These are phyloP conservation scores for Octonoba sinensis DNA, from an alignment of 2,888 invertebrate species.

Conservation along the genomic window DNA sequence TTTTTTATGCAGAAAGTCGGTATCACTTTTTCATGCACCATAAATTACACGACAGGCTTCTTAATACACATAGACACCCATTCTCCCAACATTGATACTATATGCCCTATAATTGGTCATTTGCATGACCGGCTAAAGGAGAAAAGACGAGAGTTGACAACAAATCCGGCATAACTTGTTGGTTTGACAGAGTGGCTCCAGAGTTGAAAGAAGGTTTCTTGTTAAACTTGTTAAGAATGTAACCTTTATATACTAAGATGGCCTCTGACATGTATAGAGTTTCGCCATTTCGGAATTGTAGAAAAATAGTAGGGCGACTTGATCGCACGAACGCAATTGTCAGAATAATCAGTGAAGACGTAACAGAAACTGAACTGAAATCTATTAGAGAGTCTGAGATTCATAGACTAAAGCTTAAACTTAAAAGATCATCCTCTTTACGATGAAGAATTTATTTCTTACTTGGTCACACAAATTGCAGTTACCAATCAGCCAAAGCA, in stretches of 20 bases:
- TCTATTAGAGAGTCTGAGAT: conserved; percentile 1
- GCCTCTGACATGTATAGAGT: not conserved
- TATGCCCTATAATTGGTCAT: not conserved
- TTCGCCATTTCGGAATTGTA: not conserved
- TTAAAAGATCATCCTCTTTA: not conserved
- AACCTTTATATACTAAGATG: not conserved
- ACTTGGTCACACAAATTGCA: too few relatives aligned
- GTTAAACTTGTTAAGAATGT: not conserved
- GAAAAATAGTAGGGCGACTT: not conserved
- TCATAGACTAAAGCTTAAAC: not conserved
- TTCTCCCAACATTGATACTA: not conserved
- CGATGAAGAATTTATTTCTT: too few relatives aligned
- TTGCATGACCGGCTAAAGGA: not conserved
- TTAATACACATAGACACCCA: too few relatives aligned
- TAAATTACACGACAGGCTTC: too few relatives aligned
- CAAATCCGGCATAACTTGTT: not conserved
- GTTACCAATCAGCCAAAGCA: too few relatives aligned
- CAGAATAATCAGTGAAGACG: too few relatives aligned
- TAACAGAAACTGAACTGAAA: too few relatives aligned
- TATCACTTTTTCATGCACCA: too few relatives aligned
- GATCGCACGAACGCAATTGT: not conserved
- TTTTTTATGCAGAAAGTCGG: too few relatives aligned
- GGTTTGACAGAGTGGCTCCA: not conserved
- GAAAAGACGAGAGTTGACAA: not conserved
- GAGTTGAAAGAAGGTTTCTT: not conserved